Percentiles rank a stretch among this genome's conserved stretches.
phyloP scores from a whole-genome alignment of 2,888 invertebrate genomes.

The Dryobotodes eremita region DNA sequence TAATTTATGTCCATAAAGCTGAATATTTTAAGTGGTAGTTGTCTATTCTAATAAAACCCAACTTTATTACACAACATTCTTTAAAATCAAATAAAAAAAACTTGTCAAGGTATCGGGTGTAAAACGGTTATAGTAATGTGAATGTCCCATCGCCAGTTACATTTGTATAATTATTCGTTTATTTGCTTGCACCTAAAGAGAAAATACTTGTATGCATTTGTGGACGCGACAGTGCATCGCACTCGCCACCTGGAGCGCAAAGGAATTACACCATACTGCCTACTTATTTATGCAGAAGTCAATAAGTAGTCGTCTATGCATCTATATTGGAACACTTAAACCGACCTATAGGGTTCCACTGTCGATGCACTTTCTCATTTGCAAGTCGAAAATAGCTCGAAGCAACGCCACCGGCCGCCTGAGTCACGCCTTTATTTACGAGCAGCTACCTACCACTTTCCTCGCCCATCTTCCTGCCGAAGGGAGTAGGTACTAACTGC shows the following conservation, averaged over 20 bases:
- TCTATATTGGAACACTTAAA: slow-evolving; percentile 52
- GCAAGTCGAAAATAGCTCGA: slow-evolving; percentile 86
- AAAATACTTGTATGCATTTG: slow-evolving; percentile 34
- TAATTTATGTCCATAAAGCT: slow-evolving; percentile 34
- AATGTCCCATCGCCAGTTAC: slow-evolving; percentile 21
- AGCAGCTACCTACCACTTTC: slow-evolving; percentile 76
- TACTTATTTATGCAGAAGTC: slow-evolving; percentile 54
- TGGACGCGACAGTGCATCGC: slow-evolving; percentile 63
- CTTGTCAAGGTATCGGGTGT: slow-evolving; percentile 31
- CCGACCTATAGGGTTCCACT: slow-evolving; percentile 62
- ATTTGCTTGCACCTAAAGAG: slow-evolving; percentile 4
- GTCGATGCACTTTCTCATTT: slow-evolving; percentile 87
- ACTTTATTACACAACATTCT: slow-evolving; percentile 48
- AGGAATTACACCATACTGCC: slow-evolving; percentile 47
- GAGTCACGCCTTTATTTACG: slow-evolving; percentile 87
- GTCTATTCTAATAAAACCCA: slow-evolving; percentile 20
- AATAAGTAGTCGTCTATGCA: slow-evolving; percentile 57
- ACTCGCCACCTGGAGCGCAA: slow-evolving; percentile 66
- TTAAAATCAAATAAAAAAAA: not conserved
- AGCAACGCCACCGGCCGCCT: slow-evolving; percentile 70
- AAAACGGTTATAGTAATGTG: slow-evolving; percentile 32
- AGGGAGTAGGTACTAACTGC: slow-evolving; percentile 71
- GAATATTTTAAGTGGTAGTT: slow-evolving; percentile 13
- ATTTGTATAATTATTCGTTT: slow-evolving; percentile 37
- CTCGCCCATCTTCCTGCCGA: slow-evolving; percentile 75